phyloP scores from a whole-genome alignment of 2,113 vertebrate species.

The Coryphaenoides rupestris region DNA sequence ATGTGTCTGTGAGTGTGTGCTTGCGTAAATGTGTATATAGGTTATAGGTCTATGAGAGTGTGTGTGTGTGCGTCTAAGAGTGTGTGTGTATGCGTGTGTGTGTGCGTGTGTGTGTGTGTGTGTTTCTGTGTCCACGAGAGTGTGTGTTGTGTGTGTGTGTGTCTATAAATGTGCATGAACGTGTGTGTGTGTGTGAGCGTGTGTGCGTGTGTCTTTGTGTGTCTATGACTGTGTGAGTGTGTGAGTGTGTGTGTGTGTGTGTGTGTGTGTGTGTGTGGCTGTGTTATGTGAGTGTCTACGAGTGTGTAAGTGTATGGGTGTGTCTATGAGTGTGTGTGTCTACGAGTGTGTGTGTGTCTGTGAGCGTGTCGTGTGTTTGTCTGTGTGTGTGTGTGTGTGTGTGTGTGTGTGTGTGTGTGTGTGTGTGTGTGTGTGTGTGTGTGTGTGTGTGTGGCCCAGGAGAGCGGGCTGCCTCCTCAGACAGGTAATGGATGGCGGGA shows the following conservation, averaged over 20 bases:
- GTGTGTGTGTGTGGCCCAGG: constrained; percentile 27
- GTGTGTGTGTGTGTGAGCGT: neutral
- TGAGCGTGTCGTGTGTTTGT: constrained; percentile 38
- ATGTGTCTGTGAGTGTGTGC: neutral
- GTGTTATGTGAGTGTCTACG: too few species aligned
- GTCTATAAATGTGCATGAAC: neutral
- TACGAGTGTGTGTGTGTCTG: neutral
- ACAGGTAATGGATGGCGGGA: constrained; percentile 60
- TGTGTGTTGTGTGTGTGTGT: neutral
- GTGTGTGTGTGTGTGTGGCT: too few species aligned
- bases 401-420: neutral
- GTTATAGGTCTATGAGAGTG: too few species aligned
- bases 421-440: constrained; percentile 19
- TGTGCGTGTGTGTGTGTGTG: too few species aligned
- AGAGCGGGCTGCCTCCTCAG: constrained; percentile 45
- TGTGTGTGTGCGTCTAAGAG: too few species aligned
- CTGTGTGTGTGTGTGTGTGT: constrained; percentile 37
- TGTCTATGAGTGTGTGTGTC: too few species aligned
- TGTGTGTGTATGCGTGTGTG: too few species aligned
- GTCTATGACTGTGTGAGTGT: neutral
- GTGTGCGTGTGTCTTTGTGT: constrained; percentile 27
- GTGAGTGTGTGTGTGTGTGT: too few species aligned
- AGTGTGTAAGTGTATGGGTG: neutral
- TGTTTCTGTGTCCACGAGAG: constrained; percentile 37
- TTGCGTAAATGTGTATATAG: too few species aligned